These are phyloP conservation scores for Calliphora vomitoria DNA, from an alignment of 2,888 invertebrate species.

Conservation along the genomic window DNA sequence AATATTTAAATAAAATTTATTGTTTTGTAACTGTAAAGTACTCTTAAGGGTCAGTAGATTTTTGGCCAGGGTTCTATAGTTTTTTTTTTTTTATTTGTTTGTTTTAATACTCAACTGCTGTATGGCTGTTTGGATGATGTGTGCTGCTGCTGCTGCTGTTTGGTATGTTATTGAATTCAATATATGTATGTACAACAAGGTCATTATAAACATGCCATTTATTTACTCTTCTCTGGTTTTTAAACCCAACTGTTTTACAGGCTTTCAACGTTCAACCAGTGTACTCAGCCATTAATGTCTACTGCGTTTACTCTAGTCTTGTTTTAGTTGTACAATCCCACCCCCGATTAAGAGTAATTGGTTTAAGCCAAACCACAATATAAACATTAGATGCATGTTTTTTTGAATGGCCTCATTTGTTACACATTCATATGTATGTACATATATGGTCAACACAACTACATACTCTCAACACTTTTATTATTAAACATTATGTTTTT, in stretches of 20 bases:
- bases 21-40: slow-evolving; percentile 32
- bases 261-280: slow-evolving; percentile 16
- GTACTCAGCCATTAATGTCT: background rate
- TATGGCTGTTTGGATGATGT: slow-evolving; percentile 4
- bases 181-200: slow-evolving; percentile 49
- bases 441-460: slow-evolving; percentile 24
- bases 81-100: too few species aligned
- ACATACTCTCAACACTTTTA: background rate
- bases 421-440: slow-evolving; percentile 33
- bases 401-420: slow-evolving; percentile 57
- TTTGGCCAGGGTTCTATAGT: slow-evolving; percentile 24
- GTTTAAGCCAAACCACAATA: slow-evolving; percentile 60
- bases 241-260: slow-evolving; percentile 44
- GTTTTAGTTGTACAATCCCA: background rate
- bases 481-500: slow-evolving; percentile 21
- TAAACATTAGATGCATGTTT: slow-evolving; percentile 61
- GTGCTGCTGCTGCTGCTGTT: background rate
- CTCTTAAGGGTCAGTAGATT: slow-evolving; percentile 55
- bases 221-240: slow-evolving; percentile 47
- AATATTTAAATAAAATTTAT: slow-evolving; percentile 65
- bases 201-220: slow-evolving; percentile 60
- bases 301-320: background rate
- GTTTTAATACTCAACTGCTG: background rate
- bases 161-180: slow-evolving; percentile 48
- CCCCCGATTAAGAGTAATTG: slow-evolving; percentile 47